Evolutionary conservation across 2,888 invertebrate species (phyloP).

Genomic region (Scelioninae gen. 2): DNA sequence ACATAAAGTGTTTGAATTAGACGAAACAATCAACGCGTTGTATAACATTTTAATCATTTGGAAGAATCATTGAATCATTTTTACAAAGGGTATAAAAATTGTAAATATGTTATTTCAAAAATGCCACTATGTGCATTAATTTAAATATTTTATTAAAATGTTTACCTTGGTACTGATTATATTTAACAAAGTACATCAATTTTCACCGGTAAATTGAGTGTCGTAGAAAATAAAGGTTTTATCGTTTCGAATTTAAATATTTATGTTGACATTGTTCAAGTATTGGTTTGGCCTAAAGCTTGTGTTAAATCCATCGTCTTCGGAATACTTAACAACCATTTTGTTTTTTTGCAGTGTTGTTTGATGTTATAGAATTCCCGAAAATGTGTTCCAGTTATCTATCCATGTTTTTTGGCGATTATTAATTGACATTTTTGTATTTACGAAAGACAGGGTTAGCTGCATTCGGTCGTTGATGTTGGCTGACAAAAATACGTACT

Average conservation of each 20-base stretch:
- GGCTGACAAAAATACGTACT: slow-evolving; percentile 19
- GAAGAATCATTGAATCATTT: too few species aligned
- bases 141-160: too few species aligned
- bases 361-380: slow-evolving; percentile 2
- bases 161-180: too few species aligned
- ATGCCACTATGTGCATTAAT: too few species aligned
- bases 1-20: slow-evolving; percentile 1
- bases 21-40: too few species aligned
- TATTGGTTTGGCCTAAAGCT: slow-evolving; percentile 1
- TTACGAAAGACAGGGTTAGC: slow-evolving; percentile 6
- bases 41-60: too few species aligned
- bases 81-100: too few species aligned
- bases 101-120: too few species aligned
- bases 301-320: neutral
- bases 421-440: slow-evolving; percentile 1
- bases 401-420: neutral
- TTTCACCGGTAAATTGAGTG: too few species aligned
- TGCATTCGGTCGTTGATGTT: slow-evolving; percentile 8
- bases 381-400: neutral
- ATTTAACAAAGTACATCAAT: too few species aligned
- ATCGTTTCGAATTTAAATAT: too few species aligned
- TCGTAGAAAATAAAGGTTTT: too few species aligned
- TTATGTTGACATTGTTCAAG: neutral
- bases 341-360: slow-evolving; percentile 4
- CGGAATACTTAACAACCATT: slow-evolving; percentile 1